Evolutionary conservation across 2,113 vertebrate genomes (phyloP), one percentile per base, ranked within the genome.

Genomic region (Dunckerocampus dactyliophorus): DNA sequence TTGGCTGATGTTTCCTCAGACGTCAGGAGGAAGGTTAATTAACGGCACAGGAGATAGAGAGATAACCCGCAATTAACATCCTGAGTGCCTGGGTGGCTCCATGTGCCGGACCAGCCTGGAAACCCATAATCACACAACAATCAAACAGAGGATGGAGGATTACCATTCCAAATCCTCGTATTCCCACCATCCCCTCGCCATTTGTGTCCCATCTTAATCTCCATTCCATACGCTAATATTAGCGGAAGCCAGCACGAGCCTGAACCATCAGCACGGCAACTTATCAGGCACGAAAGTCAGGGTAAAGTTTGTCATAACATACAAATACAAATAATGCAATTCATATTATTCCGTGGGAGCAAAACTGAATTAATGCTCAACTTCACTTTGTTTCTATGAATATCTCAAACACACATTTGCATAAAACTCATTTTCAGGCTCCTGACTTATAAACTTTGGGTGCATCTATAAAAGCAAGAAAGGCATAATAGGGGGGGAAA

Each of bases 171-270:
- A 80, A 72, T 75, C 72, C 72, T 65, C 8, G 20, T 47, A 47
- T 64, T 67, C 72, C 61, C 70, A 63, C 50, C 49, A 71, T 69
- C 76, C 67, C 71, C 73, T 2, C 5, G 60, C 56, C 76, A 85
- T 81, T 85, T 80, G 76, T 71, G 47, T 70, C 63, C 48, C 59
- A 74, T 9, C 28, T 47, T 82, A 81, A 82, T 79, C 74, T 82
- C 62, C 47, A 55, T 43, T 43, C 39, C 13, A 43, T 43, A 43
- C 39, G 39, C 39, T 43, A 43, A 43, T 43, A 14, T 43, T 12
- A 43, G 39, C 12, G 13, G 39, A 43, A 43, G 39, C 31, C 31
- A 34, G 4, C 31, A 34, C 31, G 31, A 5, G 31, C 31, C 31
- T 43, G 39, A 43, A 43, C 11, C 13, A 12, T 13, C 39, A 43